Conservation (phyloP, 2,113 vertebrate genomes). For the Entelurus aequoreus region DNA sequence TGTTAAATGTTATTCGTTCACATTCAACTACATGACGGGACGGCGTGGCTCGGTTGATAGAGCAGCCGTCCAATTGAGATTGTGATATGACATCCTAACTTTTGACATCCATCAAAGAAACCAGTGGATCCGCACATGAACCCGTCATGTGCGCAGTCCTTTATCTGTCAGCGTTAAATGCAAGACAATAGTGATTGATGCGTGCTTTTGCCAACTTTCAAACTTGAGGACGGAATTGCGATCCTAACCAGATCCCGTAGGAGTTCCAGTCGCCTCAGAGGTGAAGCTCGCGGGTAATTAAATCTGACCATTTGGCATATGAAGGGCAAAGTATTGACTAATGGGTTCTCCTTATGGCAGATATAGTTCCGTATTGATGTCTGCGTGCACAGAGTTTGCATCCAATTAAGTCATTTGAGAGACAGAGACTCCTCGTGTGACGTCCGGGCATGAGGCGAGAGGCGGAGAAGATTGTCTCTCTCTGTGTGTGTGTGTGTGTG, state of each 20-base stretch:
- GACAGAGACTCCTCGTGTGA: conserved; percentile 10
- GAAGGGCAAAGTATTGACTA: conserved; percentile 59
- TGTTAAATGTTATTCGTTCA: too few relatives aligned
- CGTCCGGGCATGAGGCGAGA: not conserved
- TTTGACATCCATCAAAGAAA: conserved; percentile 2
- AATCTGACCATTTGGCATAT: conserved; percentile 54
- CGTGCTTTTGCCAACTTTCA: conserved; percentile 60
- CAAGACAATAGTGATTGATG: conserved; percentile 49
- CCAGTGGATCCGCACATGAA: conserved; percentile 24
- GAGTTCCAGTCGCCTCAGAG: conserved; percentile 52
- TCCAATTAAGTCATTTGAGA: conserved; percentile 75
- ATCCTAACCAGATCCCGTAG: conserved; percentile 65
- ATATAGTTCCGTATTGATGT: conserved; percentile 70
- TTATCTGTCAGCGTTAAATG: conserved; percentile 46
- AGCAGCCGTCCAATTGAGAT: not conserved
- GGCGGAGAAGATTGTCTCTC: conserved; percentile 29
- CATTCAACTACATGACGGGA: too few relatives aligned
- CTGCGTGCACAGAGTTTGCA: conserved; percentile 62
- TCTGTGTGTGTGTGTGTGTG: conserved; percentile 17
- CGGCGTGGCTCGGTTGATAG: too few relatives aligned
- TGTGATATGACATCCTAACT: not conserved
- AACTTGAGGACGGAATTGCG: conserved; percentile 61
- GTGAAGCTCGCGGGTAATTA: conserved; percentile 67
- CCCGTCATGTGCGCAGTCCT: conserved; percentile 33
- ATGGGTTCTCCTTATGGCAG: conserved; percentile 67